Evolutionary conservation across 1,140 invertebrate species (phyloP).

Genomic region (Drosophila subpulchrella): DNA sequence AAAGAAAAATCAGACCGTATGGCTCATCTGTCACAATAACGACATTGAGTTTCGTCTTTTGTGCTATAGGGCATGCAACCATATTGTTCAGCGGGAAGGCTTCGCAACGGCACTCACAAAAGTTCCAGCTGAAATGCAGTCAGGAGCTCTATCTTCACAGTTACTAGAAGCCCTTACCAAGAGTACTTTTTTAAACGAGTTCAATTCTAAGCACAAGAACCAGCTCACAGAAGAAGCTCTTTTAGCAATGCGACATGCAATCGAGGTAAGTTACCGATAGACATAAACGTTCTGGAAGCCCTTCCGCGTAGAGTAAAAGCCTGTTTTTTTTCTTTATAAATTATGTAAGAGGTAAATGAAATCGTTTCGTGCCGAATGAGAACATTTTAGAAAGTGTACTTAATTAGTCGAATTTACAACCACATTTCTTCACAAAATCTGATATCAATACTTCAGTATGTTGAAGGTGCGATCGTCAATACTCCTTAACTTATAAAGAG

Average conservation of each 20-base stretch:
- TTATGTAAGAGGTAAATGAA: too few relatives aligned
- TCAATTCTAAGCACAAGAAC: slow-evolving; percentile 59
- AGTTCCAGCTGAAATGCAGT: neutral
- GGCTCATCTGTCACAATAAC: slow-evolving; percentile 77
- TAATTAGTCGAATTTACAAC: too few relatives aligned
- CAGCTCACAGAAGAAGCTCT: slow-evolving; percentile 56
- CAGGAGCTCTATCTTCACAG: neutral
- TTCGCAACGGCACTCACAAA: neutral
- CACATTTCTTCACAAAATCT: too few relatives aligned
- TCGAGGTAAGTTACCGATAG: slow-evolving; percentile 61
- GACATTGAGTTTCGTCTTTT: slow-evolving; percentile 66
- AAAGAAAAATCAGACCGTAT: slow-evolving; percentile 57
- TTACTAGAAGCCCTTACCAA: slow-evolving; percentile 10
- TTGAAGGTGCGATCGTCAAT: too few relatives aligned
- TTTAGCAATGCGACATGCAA: slow-evolving; percentile 74
- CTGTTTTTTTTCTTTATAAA: too few relatives aligned
- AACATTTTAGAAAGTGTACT: too few relatives aligned
- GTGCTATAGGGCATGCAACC: slow-evolving; percentile 68
- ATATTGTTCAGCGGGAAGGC: slow-evolving; percentile 44
- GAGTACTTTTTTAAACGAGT: slow-evolving; percentile 55
- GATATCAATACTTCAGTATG: too few relatives aligned
- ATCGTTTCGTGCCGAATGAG: too few relatives aligned
- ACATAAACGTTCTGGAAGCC: too few relatives aligned
- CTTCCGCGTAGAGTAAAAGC: too few relatives aligned
- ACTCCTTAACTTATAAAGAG: too few relatives aligned